These are phyloP conservation scores for Leptinotarsa lineolata DNA, from an alignment of 1,140 invertebrate genomes.

Conservation along the genomic window DNA sequence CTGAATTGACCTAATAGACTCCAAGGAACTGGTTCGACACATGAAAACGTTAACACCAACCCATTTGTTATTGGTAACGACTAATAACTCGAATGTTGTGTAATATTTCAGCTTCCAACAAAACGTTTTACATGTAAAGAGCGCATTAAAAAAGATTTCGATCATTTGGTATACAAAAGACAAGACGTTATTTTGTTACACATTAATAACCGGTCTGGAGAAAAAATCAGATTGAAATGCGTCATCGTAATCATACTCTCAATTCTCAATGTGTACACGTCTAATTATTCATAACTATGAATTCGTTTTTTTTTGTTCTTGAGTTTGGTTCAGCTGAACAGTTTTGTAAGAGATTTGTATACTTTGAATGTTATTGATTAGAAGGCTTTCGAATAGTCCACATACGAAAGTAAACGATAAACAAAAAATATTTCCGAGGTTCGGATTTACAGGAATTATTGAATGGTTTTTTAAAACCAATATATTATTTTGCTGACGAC, in stretches of 20 bases:
- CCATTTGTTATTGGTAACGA: slow-evolving; percentile 24
- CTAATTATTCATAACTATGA: background rate
- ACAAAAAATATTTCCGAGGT: background rate
- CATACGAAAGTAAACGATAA: background rate
- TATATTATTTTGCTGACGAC: no score
- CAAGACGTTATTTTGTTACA: background rate
- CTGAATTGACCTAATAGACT: slow-evolving; percentile 17
- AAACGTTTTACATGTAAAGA: slow-evolving; percentile 23
- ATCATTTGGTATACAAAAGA: slow-evolving; percentile 11
- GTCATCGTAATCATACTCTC: background rate
- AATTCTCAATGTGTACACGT: slow-evolving; percentile 4
- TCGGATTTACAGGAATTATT: background rate
- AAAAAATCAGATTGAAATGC: background rate
- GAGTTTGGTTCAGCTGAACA: background rate
- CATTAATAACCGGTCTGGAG: slow-evolving; percentile 2
- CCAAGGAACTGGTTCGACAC: slow-evolving; percentile 6
- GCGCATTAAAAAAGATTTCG: slow-evolving; percentile 23
- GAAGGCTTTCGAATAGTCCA: background rate
- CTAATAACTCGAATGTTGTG: slow-evolving; percentile 20
- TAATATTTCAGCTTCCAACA: slow-evolving; percentile 18
- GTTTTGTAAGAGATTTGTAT: background rate
- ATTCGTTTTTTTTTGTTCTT: background rate
- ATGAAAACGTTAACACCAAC: slow-evolving; percentile 23
- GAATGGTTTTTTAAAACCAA: no score
- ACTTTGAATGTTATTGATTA: background rate